Conservation (phyloP, 2,113 vertebrate species). For the Arvicanthis niloticus region DNA sequence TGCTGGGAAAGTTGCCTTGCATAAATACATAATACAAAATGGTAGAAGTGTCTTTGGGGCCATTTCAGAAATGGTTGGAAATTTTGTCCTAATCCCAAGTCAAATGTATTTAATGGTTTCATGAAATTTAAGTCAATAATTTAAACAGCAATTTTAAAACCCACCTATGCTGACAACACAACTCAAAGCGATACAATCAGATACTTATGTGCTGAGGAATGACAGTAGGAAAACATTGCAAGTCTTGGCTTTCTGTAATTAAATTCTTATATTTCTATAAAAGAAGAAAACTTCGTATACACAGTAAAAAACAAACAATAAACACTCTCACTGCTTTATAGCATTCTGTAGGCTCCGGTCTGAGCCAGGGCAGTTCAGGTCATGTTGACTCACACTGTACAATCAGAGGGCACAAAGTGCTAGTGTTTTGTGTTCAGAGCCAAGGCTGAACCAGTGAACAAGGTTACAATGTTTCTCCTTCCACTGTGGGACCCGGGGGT, state of each 20-base stretch:
- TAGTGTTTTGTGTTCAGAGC: neutral
- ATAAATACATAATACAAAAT: conserved; percentile 3
- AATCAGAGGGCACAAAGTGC: neutral
- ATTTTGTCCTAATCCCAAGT: neutral
- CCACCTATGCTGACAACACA: neutral
- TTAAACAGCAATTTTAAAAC: neutral
- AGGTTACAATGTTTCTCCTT: neutral
- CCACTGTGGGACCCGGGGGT: no score
- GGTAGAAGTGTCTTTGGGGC: neutral
- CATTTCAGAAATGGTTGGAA: neutral
- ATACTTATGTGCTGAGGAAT: neutral
- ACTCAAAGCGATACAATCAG: neutral
- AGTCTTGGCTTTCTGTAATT: neutral
- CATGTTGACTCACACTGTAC: neutral
- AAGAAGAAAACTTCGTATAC: neutral
- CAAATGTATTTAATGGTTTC: neutral
- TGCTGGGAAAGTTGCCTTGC: neutral
- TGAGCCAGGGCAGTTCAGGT: neutral
- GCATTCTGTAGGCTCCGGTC: neutral
- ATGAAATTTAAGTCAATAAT: neutral
- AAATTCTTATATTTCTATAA: neutral
- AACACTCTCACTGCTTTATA: neutral
- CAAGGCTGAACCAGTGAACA: neutral
- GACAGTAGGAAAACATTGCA: neutral
- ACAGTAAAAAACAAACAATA: neutral